Base-by-base conservation (phyloP, 2,113 vertebrate species). In the Chaetops frenatus region DNA sequence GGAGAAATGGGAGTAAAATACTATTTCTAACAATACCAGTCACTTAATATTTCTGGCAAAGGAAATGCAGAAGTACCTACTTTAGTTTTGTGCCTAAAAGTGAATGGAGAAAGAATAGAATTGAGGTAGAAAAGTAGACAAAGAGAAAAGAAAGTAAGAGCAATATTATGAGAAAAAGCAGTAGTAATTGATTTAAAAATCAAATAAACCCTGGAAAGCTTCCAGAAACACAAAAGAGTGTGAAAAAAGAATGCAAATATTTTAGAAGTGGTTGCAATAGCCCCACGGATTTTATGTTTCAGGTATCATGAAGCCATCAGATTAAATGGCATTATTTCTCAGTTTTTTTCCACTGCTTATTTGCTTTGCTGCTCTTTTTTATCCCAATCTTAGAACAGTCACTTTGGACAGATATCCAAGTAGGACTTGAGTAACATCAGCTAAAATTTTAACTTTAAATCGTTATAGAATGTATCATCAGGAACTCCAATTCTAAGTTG, bases 301-400 rank as follows among this genome's bases (percentile, higher is more conserved):
- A 77, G 67, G 80, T 94, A 91, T 80, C 67, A 90, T 65, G 54
- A 88, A 96, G 23, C 70, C 71, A 66, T 60, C 47, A 62, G 81
- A 96, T 93, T 96, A 95, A 95, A 74, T 86, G 10, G 24, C 50
- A 95, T 94, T 95, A 87, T 87, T 90, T 77, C 21, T 94, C 48
- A 64, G 8, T 40, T 96, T 96, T 96, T 38, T 96, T 90, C 51
- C 35, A 33, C 82, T 57, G 28, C 6, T 88, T 53, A 60, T 84
- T 94, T 95, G 29, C 38, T 94, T 40, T 88, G 47, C 28, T 88
- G 11, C 31, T 91, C 15, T 91, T 91, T 94, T 94, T 69, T 28
- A 85, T 54, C 16, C 11, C 86, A 87, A 1, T 92, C n/a, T 90
- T 86, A 58, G 47, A 77, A 60, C 56, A 72, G 60, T 51, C 67